A percentile compares a stretch with the other conserved stretches of the same genome.
These are phyloP conservation scores for Monarcha castaneiventris DNA, from an alignment of 2,113 vertebrate genomes.

Conservation along the genomic window DNA sequence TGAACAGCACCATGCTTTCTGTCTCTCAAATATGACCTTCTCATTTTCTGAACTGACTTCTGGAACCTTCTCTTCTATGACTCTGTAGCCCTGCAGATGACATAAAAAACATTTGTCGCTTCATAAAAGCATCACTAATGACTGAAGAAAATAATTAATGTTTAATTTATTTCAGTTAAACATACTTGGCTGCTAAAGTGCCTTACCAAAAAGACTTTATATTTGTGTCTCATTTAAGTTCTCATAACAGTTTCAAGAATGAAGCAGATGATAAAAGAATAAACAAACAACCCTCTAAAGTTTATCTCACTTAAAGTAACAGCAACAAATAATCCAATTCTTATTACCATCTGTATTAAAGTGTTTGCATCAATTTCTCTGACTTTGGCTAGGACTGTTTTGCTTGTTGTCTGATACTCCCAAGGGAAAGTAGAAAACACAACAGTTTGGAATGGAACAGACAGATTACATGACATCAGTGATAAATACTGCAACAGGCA, in stretches of 20 bases:
- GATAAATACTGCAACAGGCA: background rate
- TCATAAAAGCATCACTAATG: background rate
- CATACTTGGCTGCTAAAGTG: background rate
- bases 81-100: slow-evolving; percentile 86
- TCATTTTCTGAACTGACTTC: slow-evolving; percentile 87
- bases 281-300: background rate
- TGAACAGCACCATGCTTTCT: slow-evolving; percentile 98
- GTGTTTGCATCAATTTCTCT: background rate
- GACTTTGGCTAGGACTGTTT: background rate
- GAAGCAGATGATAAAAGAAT: background rate
- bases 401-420: background rate
- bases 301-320: background rate
- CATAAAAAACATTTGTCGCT: background rate
- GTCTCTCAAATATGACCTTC: slow-evolving; percentile 92
- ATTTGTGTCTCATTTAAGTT: background rate
- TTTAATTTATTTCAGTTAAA: background rate
- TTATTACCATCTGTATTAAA: background rate
- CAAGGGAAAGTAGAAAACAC: fast-evolving
- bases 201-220: background rate
- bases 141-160: background rate
- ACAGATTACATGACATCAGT: background rate
- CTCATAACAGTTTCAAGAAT: background rate
- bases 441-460: background rate
- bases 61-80: slow-evolving; percentile 90
- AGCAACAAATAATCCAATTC: background rate